Conservation (phyloP, 2,113 vertebrate genomes). For the Puma concolor region DNA sequence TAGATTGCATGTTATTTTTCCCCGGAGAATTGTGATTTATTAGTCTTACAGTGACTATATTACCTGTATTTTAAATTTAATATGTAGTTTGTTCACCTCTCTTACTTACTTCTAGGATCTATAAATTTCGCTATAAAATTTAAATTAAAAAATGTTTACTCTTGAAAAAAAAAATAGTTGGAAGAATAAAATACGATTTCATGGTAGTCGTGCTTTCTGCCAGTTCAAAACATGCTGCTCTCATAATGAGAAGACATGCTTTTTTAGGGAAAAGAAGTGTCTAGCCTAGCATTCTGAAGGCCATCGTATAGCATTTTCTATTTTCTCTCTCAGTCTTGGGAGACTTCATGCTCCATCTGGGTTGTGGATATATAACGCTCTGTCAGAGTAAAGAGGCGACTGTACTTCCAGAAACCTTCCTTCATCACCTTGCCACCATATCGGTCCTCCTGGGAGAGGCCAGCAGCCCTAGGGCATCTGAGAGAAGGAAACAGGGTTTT, state of each 20-base stretch:
- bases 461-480: background rate
- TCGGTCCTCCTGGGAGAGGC: background rate
- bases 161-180: background rate
- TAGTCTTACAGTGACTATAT: background rate
- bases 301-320: background rate
- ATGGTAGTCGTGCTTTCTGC: background rate
- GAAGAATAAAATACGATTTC: background rate
- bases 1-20: background rate
- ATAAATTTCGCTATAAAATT: constrained; percentile 15
- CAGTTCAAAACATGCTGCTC: background rate
- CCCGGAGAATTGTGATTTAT: background rate
- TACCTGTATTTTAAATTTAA: constrained; percentile 25
- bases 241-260: background rate
- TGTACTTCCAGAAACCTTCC: background rate
- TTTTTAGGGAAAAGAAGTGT: background rate
- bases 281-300: background rate
- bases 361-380: background rate
- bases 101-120: background rate
- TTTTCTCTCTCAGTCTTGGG: background rate
- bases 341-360: background rate
- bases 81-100: background rate
- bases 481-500: background rate
- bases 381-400: background rate
- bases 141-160: background rate
- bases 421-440: background rate